Evolutionary conservation across 2,797 vertebrate genomes (phyloP), one percentile per base, ranked within the genome.

Genomic region (Diplodus puntazzo): DNA sequence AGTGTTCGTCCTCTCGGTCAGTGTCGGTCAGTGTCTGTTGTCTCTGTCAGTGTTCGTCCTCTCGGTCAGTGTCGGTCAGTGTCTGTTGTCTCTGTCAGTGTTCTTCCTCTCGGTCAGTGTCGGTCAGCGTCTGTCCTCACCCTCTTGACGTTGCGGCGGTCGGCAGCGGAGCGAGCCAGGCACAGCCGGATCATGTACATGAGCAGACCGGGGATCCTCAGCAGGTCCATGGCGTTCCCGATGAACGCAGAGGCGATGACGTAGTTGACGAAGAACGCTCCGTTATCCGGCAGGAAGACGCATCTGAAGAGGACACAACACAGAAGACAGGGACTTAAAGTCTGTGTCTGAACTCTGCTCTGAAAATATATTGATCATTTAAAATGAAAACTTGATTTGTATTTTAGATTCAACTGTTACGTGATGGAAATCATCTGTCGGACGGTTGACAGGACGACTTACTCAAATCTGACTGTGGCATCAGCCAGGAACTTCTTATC

Each of bases 131-230:
- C 12, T 0, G 62, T 65, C 64, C 14, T 87, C 93, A 99, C 97
- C 92, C 97, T 94, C 89, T 98, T 99, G 73, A 99, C 98, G 25
- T 98, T 99, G 87, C 97, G 97, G 80, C 98, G 94, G 93, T 99
- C 98, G 0, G 97, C 98, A 0, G 97, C 97, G 0, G 98, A 99
- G 68, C 96, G 96, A n/a, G 98, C 98, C 90, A 98, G 92, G 84
- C 97, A 99, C 77, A 99, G 95, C 2, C 98, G 96, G 73, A 99
- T 98, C 97, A 98, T 99, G 95, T 99, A 99, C 97, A 99, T 98
- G 70, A 99, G 96, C 75, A 99, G 94, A 23, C 98, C 98, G 0
- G 98, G 98, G 86, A 99, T 98, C 77, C 98, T 95, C 82, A 99
- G 95, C 84, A 99, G 95, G 87, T 99, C 98, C 97, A 99, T 99